phyloP scores from a whole-genome alignment of 1,140 invertebrate genomes.

The Druon quercuslanigerum region DNA sequence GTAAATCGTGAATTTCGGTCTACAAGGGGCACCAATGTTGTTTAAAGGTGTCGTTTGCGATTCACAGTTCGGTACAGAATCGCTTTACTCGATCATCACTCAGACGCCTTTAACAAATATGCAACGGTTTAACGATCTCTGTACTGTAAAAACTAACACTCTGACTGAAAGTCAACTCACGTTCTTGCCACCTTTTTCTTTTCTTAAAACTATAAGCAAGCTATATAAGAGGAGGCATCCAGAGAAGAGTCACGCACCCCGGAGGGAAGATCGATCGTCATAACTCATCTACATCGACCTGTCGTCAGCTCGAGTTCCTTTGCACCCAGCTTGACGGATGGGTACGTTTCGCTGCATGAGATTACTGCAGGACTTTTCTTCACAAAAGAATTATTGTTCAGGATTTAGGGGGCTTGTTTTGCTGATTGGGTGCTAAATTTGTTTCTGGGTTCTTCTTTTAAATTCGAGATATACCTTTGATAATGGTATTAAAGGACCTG shows the following conservation, averaged over 20 bases:
- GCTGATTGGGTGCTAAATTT: background rate
- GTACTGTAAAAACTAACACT: too few species aligned
- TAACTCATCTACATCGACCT: conserved; percentile 60
- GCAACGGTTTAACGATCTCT: conserved; percentile 59
- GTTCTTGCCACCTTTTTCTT: too few species aligned
- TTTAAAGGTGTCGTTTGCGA: conserved; percentile 1
- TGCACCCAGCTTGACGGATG: conserved; percentile 13
- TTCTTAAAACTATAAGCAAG: conserved; percentile 45
- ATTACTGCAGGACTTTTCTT: background rate
- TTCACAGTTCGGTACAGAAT: conserved; percentile 23
- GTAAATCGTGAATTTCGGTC: conserved; percentile 24
- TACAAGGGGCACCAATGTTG: background rate
- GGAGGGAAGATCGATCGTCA: conserved; percentile 50
- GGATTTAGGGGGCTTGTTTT: background rate
- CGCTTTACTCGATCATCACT: conserved; percentile 55
- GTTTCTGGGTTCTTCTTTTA: background rate
- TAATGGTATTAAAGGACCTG: too few species aligned
- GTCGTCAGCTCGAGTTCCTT: conserved; percentile 52
- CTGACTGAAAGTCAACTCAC: too few species aligned
- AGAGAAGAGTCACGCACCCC: conserved; percentile 43
- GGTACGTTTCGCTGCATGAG: conserved; percentile 34
- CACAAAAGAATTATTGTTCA: background rate
- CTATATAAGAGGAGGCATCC: conserved; percentile 35
- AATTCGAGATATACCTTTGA: too few species aligned
- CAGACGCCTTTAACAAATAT: conserved; percentile 61